Base-by-base conservation (phyloP, 2,797 vertebrate species). In the Sarcoramphus papa region DNA sequence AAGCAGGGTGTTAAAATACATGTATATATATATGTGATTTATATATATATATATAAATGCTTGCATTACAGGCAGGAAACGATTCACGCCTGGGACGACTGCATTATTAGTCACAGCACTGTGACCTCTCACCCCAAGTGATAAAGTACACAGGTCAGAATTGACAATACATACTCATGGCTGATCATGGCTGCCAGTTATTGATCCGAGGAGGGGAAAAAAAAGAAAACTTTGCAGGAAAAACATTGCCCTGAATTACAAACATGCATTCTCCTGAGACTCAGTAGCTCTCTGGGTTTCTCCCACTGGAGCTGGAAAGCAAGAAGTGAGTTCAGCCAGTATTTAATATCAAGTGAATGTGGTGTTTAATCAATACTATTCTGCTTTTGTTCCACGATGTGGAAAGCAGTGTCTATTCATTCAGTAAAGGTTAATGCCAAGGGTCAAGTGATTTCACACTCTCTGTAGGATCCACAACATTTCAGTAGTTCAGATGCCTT, bases 371-470 rank as follows among this genome's bases (percentile, higher is more conserved):
- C 99, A 99, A 99, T 99, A 99, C 98, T 98, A 98, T 98, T 98
- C 98, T 98, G 98, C 99, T 99, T 99, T 99, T 99, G 99, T 99
- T 98, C 98, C 98, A 98, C 95, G 97, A 98, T 98, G 98, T 98
- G 98, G 98, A 99, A 99, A 99, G 98, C 98, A 97, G 98, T 98
- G 98, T 98, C 98, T 99, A 99, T 99, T 99, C 99, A 99, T 98
- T 98, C 98, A 98, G 98, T 98, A 99, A 98, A 99, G 99, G 99
- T 99, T 99, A 99, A 99, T 99, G 99, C 99, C 98, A 98, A 97
- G 98, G 99, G 99, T 99, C 99, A 99, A 99, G 99, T 99, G 99
- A 99, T 99, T 99, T 99, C 99, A 99, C 99, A 99, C 99, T 98
- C 98, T 98, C 99, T 95, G 98, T 98, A 98, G 98, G 98, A 99